phyloP scores from a whole-genome alignment of 2,797 vertebrate genomes.

The Nannoperca obscura region DNA sequence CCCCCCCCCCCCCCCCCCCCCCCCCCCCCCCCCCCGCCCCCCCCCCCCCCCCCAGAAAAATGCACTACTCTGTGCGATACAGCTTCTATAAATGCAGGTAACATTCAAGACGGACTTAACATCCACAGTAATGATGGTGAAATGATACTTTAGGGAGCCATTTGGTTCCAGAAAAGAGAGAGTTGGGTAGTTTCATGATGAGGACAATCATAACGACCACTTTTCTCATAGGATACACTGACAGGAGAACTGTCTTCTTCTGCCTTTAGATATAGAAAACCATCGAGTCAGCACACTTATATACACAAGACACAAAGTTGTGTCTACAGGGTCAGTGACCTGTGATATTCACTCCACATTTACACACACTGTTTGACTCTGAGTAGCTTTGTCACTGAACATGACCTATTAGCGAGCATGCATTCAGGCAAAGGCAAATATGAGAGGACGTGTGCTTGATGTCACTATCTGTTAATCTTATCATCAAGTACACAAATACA shows the following conservation, averaged over 20 bases:
- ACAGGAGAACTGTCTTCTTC: conserved; percentile 15
- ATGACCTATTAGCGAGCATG: conserved; percentile 59
- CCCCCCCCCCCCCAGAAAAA: too few relatives aligned
- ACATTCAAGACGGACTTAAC: conserved; percentile 10
- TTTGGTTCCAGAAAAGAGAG: background rate
- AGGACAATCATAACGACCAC: conserved; percentile 18
- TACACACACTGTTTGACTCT: conserved; percentile 48
- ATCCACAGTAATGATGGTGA: background rate
- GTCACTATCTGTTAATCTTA: conserved; percentile 56
- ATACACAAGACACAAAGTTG: conserved; percentile 18
- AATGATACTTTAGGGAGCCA: conserved; percentile 3
- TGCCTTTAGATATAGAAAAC: conserved; percentile 44
- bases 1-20: too few relatives aligned
- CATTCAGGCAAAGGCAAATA: conserved; percentile 63
- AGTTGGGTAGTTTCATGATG: background rate
- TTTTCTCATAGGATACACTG: conserved; percentile 14
- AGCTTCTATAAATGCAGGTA: background rate
- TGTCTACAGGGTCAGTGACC: conserved; percentile 50
- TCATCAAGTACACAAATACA: conserved; percentile 40
- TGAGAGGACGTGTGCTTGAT: conserved; percentile 63
- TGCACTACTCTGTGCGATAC: background rate
- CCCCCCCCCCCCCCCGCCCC: too few relatives aligned
- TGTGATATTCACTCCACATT: conserved; percentile 55
- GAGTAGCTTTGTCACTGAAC: conserved; percentile 58
- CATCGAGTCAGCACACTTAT: conserved; percentile 22